Percentiles rank a stretch among this genome's conserved stretches.
Evolutionary conservation across 2,113 vertebrate genomes (phyloP).

Genomic region (Toxostoma redivivum): DNA sequence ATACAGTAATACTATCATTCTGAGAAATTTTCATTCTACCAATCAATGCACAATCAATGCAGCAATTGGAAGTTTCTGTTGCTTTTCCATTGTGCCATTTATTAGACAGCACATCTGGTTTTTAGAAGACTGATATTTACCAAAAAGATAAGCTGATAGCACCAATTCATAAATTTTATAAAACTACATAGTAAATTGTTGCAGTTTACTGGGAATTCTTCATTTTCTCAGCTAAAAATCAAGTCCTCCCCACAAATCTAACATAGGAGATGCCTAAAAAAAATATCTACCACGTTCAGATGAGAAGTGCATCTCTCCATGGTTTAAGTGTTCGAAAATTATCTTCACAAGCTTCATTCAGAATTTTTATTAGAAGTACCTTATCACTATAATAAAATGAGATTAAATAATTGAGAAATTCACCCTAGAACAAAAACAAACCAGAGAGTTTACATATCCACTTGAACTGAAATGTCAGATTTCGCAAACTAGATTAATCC

Average conservation of each 20-base stretch:
- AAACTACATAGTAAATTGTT: background rate
- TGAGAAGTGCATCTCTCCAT: background rate
- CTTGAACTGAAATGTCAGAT: background rate
- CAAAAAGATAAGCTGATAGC: background rate
- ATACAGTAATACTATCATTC: background rate
- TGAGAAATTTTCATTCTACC: background rate
- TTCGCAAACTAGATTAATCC: background rate
- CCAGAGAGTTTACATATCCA: background rate
- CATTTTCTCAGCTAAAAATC: background rate
- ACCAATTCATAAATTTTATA: background rate
- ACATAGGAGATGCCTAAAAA: background rate
- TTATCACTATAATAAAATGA: constrained; percentile 9
- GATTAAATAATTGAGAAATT: constrained; percentile 18
- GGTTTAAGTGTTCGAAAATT: background rate
- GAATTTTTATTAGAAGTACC: constrained; percentile 1
- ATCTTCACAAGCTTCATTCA: background rate
- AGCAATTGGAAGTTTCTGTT: background rate
- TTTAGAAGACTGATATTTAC: background rate
- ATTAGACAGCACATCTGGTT: background rate
- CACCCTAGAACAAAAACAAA: background rate
- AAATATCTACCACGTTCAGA: background rate
- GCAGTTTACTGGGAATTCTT: background rate
- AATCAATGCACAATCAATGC: background rate
- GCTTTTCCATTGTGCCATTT: background rate
- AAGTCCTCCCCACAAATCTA: background rate